Base-by-base conservation (phyloP, 2,113 vertebrate genomes). In the Amazona vittata region DNA sequence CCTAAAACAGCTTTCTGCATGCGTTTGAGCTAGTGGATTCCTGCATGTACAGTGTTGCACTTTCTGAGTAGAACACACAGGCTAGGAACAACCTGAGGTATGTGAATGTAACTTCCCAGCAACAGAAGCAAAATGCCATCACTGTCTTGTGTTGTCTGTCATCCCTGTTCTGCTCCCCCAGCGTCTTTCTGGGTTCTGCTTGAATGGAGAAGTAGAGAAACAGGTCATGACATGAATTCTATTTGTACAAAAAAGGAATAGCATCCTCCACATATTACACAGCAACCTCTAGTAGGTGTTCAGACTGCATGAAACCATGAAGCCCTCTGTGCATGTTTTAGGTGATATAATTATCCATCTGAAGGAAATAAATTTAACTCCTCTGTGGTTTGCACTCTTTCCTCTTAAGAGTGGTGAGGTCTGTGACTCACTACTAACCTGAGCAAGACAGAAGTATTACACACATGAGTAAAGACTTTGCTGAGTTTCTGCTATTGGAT, bases 1-100 rank as follows among this genome's bases (percentile, higher is more conserved):
- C 83, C 86, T 94, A 95, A 93, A 97, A 62, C 83, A 96, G 95
- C 94, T 96, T 93, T 78, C 77, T 76, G 90, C 57, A 8, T 78
- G 11, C 21, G 28, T 85, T 83, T 83, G 82, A 96, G 90, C 88
- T 76, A 79, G 69, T 86, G 65, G 92, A 95, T 96, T 96, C 86
- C 89, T 93, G 59, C 55, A 25, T 96, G 83, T 46, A 19, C 64
- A 4, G 69, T 55, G 77, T 70, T 71, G 59, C 91, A 67, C 59
- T 84, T 82, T 55, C 78, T 77, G 89, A 74, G 57, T 62, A 92
- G 71, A 88, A 53, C 71, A 85, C 75, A 57, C 24, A 69, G 57
- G 44, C 83, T 46, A 55, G 60, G 37, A 82, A 33, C 55, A 89
- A 41, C 29, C 43, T 29, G 43, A 12, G n/a, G 9, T 63, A 24